A percentile compares a stretch with the other conserved stretches of the same genome.
These are phyloP conservation scores for Oncorhynchus clarkii DNA, from an alignment of 2,113 vertebrate genomes.

Conservation along the genomic window DNA sequence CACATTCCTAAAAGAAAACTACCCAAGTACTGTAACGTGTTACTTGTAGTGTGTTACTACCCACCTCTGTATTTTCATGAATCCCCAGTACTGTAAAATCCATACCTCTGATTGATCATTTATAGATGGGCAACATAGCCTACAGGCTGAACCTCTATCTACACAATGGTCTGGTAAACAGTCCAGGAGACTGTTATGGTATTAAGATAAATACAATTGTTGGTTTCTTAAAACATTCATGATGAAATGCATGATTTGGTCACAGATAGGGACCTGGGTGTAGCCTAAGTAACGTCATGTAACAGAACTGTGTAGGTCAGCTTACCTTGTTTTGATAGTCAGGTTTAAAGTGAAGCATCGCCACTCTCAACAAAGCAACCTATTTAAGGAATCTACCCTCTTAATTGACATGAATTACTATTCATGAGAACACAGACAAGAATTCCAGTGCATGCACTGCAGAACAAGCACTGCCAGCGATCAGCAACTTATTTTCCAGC, in stretches of 20 bases:
- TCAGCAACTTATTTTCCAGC: constrained; percentile 50
- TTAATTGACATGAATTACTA: constrained; percentile 53
- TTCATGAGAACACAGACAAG: constrained; percentile 50
- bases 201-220: neutral
- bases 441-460: constrained; percentile 20
- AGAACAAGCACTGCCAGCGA: constrained; percentile 33
- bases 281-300: constrained; percentile 24
- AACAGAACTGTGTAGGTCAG: constrained; percentile 55
- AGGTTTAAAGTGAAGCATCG: constrained; percentile 70
- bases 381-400: constrained; percentile 49
- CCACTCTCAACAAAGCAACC: constrained; percentile 40
- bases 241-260: constrained; percentile 47
- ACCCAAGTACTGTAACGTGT: too few species aligned
- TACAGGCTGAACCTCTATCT: neutral
- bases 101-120: too few species aligned
- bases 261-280: constrained; percentile 2
- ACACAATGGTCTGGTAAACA: neutral
- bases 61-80: too few species aligned
- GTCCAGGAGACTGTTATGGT: neutral
- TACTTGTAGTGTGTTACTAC: too few species aligned
- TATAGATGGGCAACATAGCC: too few species aligned
- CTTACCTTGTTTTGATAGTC: constrained; percentile 76
- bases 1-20: too few species aligned
- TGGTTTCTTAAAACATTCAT: constrained; percentile 32
- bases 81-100: too few species aligned